A percentile compares a stretch with the other conserved stretches of the same genome.
phyloP scores from a whole-genome alignment of 2,113 vertebrate species.

The Platichthys flesus region DNA sequence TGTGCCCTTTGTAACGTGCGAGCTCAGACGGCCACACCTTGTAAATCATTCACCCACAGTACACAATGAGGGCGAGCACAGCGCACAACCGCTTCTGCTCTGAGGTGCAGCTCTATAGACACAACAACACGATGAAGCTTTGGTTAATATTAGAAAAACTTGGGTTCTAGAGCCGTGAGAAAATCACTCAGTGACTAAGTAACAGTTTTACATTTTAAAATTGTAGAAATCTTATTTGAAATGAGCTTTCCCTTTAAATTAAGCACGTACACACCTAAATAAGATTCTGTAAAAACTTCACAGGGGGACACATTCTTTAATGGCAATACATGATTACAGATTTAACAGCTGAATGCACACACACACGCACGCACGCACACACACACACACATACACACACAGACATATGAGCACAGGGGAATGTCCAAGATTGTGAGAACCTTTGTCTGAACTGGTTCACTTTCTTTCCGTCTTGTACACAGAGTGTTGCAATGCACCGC shows the following conservation, averaged over 20 bases:
- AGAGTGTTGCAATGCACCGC: background rate
- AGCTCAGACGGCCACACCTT: constrained; percentile 49
- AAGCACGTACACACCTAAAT: background rate
- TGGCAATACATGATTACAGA: constrained; percentile 10
- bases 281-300: background rate
- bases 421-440: background rate
- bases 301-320: constrained; percentile 7
- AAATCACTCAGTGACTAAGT: background rate
- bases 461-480: background rate
- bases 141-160: background rate
- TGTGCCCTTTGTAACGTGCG: constrained; percentile 1
- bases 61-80: background rate
- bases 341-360: constrained; percentile 1
- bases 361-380: background rate
- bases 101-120: background rate
- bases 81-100: background rate
- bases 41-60: constrained; percentile 63
- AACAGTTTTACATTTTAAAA: background rate
- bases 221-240: too few relatives aligned
- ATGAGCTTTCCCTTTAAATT: background rate
- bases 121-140: background rate
- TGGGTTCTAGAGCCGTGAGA: too few relatives aligned
- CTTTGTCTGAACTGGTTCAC: background rate
- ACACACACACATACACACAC: background rate
- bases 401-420: too few relatives aligned